Conservation (phyloP, 2,888 invertebrate species). For the Synergus itoensis region DNA sequence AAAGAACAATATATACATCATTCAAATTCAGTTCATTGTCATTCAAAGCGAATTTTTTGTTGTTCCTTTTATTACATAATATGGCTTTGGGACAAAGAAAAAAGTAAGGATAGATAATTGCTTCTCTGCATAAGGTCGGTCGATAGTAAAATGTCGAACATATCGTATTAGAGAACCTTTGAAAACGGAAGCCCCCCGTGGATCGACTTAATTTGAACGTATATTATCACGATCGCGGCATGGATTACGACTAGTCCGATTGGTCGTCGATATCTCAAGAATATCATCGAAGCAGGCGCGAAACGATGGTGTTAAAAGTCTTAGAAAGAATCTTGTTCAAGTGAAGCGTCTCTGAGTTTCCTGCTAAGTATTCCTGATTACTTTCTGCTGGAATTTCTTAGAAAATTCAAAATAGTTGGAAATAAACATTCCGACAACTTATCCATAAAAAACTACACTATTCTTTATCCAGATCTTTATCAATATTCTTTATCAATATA, state of each 20-base stretch:
- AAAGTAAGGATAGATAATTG: constrained; percentile 25
- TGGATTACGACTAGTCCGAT: background rate
- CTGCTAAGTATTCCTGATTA: background rate
- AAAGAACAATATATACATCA: background rate
- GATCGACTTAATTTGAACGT: constrained; percentile 38
- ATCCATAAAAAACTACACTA: too few species aligned
- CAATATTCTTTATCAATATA: too few species aligned
- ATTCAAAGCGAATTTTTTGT: background rate
- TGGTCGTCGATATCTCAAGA: constrained; percentile 23
- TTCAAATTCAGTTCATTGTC: background rate
- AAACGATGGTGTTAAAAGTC: background rate
- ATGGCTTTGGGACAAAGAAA: background rate
- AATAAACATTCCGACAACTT: too few species aligned
- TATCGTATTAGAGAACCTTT: constrained; percentile 27
- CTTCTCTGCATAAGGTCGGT: background rate
- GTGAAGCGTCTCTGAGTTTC: background rate
- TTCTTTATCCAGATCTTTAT: too few species aligned
- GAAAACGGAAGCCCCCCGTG: constrained; percentile 30
- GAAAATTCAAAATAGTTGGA: background rate
- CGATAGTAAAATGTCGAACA: constrained; percentile 26
- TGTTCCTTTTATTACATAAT: background rate
- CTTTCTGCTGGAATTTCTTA: background rate
- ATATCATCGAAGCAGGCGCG: background rate
- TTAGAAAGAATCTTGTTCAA: background rate
- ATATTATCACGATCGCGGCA: constrained; percentile 19